Evolutionary conservation across 2,888 invertebrate species (phyloP).

Genomic region (Spatulosminthurus flaviceps): DNA sequence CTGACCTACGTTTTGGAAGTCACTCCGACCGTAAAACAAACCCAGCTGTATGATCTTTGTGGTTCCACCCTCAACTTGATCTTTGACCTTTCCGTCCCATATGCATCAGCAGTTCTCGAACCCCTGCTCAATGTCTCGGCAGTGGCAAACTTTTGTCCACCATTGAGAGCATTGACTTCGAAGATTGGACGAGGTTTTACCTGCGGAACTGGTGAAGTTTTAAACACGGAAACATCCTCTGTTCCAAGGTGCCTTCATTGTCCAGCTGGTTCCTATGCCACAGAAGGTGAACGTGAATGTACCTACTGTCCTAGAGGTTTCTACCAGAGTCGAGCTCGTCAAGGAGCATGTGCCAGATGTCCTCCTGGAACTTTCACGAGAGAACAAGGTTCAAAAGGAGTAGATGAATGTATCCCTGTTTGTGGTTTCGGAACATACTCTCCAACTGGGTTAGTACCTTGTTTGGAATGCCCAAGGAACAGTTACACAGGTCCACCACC

Average conservation of each 20-base stretch:
- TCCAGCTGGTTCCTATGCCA: conserved; percentile 94
- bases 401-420: conserved; percentile 88
- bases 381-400: conserved; percentile 87
- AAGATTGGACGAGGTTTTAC: conserved; percentile 88
- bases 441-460: conserved; percentile 91
- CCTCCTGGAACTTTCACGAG: conserved; percentile 92
- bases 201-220: conserved; percentile 90
- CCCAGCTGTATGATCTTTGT: conserved; percentile 92
- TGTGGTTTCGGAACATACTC: conserved; percentile 97
- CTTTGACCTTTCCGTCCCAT: conserved; percentile 92
- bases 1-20: conserved; percentile 90
- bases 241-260: conserved; percentile 95
- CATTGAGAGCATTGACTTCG: conserved; percentile 85
- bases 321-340: conserved; percentile 91
- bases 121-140: conserved; percentile 87
- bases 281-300: conserved; percentile 88
- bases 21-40: conserved; percentile 86
- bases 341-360: conserved; percentile 89
- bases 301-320: conserved; percentile 90
- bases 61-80: conserved; percentile 92
- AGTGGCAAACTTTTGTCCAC: conserved; percentile 92
- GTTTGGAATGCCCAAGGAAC: conserved; percentile 91
- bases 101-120: conserved; percentile 89
- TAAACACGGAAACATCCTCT: conserved; percentile 91
- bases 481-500: conserved; percentile 90